Evolutionary conservation across 2,888 invertebrate genomes (phyloP).

Genomic region (Daptonema setosum): DNA sequence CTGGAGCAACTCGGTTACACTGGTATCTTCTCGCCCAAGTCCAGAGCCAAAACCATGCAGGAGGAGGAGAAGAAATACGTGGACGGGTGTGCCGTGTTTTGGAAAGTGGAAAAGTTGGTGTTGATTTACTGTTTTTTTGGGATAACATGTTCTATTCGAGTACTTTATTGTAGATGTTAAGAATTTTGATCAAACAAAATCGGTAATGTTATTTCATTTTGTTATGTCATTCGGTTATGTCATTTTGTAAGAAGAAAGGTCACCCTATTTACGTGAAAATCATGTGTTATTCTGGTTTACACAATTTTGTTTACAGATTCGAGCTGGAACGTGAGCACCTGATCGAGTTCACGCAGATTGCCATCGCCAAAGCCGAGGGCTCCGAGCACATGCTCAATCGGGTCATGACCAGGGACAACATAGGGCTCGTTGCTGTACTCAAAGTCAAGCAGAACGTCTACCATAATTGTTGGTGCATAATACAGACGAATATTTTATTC

Average conservation of each 20-base stretch:
- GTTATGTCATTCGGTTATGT: too few species aligned
- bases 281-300: too few species aligned
- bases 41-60: conserved; percentile 89
- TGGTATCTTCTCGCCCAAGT: conserved; percentile 92
- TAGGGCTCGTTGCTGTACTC: conserved; percentile 77
- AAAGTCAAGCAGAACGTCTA: conserved; percentile 84
- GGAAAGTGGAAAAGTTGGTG: conserved; percentile 36
- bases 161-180: too few species aligned
- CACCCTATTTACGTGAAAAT: too few species aligned
- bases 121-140: background rate
- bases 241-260: too few species aligned
- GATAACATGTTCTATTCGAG: too few species aligned
- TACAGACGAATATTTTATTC: too few species aligned
- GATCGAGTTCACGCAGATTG: conserved; percentile 91
- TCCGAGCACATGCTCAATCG: conserved; percentile 49
- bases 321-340: conserved; percentile 77
- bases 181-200: too few species aligned
- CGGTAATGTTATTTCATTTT: too few species aligned
- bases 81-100: conserved; percentile 97
- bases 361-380: conserved; percentile 92
- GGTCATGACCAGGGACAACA: conserved; percentile 97
- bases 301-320: conserved; percentile 54
- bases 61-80: conserved; percentile 89
- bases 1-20: conserved; percentile 53
- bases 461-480: conserved; percentile 49